phyloP scores from a whole-genome alignment of 1,140 invertebrate genomes.

The Zophobas morio region DNA sequence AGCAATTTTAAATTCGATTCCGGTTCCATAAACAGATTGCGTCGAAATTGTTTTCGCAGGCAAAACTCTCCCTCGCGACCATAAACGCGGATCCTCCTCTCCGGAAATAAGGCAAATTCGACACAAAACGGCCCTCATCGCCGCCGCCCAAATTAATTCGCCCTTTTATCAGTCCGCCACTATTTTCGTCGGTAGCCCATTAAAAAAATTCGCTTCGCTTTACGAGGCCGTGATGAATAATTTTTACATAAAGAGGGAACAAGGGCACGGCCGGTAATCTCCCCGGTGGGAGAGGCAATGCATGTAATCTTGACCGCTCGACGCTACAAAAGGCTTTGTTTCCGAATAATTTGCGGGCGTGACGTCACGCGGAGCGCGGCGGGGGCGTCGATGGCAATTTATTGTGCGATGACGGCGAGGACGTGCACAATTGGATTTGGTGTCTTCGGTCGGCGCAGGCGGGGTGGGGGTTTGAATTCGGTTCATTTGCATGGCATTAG shows the following conservation, averaged over 20 bases:
- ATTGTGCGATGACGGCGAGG: too few relatives aligned
- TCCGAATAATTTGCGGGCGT: slow-evolving; percentile 11
- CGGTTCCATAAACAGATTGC: slow-evolving; percentile 31
- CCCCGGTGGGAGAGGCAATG: slow-evolving; percentile 2
- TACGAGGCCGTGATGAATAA: slow-evolving; percentile 15
- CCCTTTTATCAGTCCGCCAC: not conserved
- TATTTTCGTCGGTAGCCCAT: not conserved
- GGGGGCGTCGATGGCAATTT: too few relatives aligned
- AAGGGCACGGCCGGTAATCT: slow-evolving; percentile 1
- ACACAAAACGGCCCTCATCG: not conserved
- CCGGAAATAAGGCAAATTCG: not conserved
- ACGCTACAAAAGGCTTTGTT: slow-evolving; percentile 7
- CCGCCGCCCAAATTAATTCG: not conserved
- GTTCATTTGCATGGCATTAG: too few relatives aligned
- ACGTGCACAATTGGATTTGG: too few relatives aligned
- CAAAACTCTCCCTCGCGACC: not conserved
- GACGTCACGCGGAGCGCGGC: not conserved
- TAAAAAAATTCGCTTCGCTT: slow-evolving; percentile 4
- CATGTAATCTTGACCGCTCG: slow-evolving; percentile 25
- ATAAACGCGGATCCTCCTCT: not conserved
- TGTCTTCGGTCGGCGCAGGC: too few relatives aligned
- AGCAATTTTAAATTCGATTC: not conserved
- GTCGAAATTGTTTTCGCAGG: slow-evolving; percentile 19
- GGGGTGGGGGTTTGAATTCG: too few relatives aligned
- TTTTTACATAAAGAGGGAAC: slow-evolving; percentile 17